Percentiles rank a stretch among this genome's conserved stretches.
Conservation (phyloP, 2,888 invertebrate species). For the Lacanobia oleracea region DNA sequence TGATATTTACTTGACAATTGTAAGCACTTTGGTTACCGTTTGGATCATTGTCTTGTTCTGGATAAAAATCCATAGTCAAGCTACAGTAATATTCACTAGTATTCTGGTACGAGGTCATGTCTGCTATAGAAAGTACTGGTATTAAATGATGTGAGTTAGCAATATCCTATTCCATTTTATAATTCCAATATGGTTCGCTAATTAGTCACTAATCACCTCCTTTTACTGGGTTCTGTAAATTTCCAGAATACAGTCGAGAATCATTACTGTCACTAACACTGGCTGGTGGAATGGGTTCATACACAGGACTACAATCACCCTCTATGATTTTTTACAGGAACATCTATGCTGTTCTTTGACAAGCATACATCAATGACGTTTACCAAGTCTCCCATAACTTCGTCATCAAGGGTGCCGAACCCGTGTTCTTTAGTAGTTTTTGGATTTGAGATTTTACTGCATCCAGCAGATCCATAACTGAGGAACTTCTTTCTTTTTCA, state of each 20-base stretch:
- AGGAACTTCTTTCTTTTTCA: neutral
- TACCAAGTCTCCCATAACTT: no score
- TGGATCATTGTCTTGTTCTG: slow-evolving; percentile 34
- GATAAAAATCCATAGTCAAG: slow-evolving; percentile 26
- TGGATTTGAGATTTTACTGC: no score
- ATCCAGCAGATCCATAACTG: no score
- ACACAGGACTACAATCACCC: slow-evolving; percentile 61
- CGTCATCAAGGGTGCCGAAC: no score
- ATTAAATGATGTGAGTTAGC: slow-evolving; percentile 63
- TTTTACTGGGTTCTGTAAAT: slow-evolving; percentile 62
- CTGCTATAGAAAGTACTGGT: slow-evolving; percentile 65
- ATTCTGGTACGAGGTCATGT: slow-evolving; percentile 65
- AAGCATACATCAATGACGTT: slow-evolving; percentile 67
- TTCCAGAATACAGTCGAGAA: slow-evolving; percentile 50
- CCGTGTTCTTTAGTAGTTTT: no score
- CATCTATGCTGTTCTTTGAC: slow-evolving; percentile 39
- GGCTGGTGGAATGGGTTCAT: slow-evolving; percentile 82
- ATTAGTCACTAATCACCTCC: no score
- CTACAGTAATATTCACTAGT: slow-evolving; percentile 47
- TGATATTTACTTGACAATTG: slow-evolving; percentile 34
- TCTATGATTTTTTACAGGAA: slow-evolving; percentile 30
- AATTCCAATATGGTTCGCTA: no score
- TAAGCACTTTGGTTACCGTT: slow-evolving; percentile 3
- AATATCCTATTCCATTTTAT: slow-evolving; percentile 61
- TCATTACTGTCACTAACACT: slow-evolving; percentile 63